Conservation (phyloP, 2,888 invertebrate species). For the Cryptops parisi region DNA sequence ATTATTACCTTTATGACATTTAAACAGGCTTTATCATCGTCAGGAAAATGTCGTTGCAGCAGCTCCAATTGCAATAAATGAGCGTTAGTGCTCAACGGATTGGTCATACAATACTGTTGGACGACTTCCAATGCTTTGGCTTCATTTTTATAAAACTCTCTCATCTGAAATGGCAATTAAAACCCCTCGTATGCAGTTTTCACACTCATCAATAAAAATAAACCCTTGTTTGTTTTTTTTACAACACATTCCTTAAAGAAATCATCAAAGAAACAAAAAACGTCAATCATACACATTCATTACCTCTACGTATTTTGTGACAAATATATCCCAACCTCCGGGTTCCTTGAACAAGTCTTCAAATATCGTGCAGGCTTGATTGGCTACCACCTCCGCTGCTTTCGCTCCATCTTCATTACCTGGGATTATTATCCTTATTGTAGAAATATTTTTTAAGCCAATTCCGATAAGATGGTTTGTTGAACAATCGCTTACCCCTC, state of each 20-base stretch:
- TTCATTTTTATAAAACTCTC: no score
- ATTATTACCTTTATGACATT: background rate
- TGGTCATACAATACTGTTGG: background rate
- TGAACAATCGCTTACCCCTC: no score
- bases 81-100: background rate
- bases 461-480: no score
- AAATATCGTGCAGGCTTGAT: background rate
- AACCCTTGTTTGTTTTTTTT: no score
- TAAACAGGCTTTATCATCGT: background rate
- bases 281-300: background rate
- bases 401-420: background rate
- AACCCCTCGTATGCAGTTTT: no score
- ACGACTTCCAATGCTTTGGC: background rate
- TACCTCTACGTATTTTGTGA: background rate
- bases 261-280: background rate
- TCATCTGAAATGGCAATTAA: no score
- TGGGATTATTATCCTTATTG: no score
- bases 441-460: no score
- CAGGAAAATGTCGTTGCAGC: background rate
- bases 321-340: constrained; percentile 3
- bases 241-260: no score
- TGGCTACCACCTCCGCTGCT: background rate
- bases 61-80: background rate
- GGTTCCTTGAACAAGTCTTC: background rate
- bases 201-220: no score